phyloP scores from a whole-genome alignment of 2,797 vertebrate species.

The Sebastes jordani region DNA sequence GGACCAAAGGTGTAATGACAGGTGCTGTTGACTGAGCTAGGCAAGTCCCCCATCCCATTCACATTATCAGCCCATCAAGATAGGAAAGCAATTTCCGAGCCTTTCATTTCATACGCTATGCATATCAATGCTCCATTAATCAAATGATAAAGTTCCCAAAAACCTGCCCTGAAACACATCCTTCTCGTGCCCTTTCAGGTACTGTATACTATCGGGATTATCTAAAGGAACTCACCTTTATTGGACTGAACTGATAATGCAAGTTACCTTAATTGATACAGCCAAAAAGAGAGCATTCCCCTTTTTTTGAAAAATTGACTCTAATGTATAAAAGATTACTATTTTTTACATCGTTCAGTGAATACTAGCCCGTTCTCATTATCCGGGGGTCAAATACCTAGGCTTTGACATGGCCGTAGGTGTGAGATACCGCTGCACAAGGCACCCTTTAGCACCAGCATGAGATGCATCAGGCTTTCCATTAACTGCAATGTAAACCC shows the following conservation, averaged over 20 bases:
- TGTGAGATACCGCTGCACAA: too few species aligned
- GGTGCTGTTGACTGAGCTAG: slow-evolving; percentile 78
- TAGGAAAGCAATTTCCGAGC: slow-evolving; percentile 72
- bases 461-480: too few species aligned
- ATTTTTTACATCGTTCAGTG: neutral
- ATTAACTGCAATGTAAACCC: too few species aligned
- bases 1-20: slow-evolving; percentile 80
- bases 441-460: too few species aligned
- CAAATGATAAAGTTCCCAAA: slow-evolving; percentile 74
- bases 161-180: slow-evolving; percentile 59
- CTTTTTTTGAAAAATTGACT: neutral
- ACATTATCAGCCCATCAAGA: slow-evolving; percentile 76
- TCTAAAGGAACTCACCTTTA: slow-evolving; percentile 35
- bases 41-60: slow-evolving; percentile 66
- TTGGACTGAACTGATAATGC: slow-evolving; percentile 17
- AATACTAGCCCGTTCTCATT: neutral
- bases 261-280: slow-evolving; percentile 15
- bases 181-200: slow-evolving; percentile 34
- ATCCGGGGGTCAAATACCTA: too few species aligned
- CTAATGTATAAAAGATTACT: neutral
- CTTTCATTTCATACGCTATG: slow-evolving; percentile 76
- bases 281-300: neutral
- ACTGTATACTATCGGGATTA: slow-evolving; percentile 37
- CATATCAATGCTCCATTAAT: slow-evolving; percentile 80
- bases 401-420: too few species aligned